These are phyloP conservation scores for Drosophila micromelanica DNA, from an alignment of 1,140 invertebrate species.

Conservation along the genomic window DNA sequence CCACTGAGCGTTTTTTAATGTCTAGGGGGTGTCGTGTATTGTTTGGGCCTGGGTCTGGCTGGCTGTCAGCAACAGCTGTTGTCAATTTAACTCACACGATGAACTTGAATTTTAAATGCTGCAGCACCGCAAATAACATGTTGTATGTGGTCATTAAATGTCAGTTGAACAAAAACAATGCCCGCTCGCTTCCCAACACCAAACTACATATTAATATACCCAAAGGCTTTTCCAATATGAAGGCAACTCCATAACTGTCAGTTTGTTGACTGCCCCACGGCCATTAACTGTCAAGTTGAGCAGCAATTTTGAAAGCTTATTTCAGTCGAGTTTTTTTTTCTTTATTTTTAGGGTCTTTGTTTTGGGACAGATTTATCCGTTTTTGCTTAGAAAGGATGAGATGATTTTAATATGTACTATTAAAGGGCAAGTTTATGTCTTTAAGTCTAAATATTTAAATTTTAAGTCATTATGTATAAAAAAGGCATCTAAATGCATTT, in stretches of 20 bases:
- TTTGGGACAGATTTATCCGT: too few relatives aligned
- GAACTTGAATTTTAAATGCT: constrained; percentile 79
- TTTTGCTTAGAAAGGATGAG: too few relatives aligned
- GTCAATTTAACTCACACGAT: constrained; percentile 39
- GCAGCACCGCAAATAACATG: constrained; percentile 65
- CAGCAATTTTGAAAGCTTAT: constrained; percentile 1
- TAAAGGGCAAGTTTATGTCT: too few relatives aligned
- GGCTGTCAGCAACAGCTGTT: constrained; percentile 71
- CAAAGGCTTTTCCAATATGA: constrained; percentile 31
- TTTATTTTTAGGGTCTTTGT: background rate
- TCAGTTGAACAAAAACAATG: constrained; percentile 67
- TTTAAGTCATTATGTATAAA: too few relatives aligned
- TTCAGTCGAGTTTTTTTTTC: background rate
- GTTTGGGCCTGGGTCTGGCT: constrained; percentile 6
- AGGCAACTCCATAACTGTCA: constrained; percentile 60
- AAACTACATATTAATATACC: constrained; percentile 62
- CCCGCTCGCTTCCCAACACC: background rate
- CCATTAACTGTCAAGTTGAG: constrained; percentile 13
- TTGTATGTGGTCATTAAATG: constrained; percentile 76
- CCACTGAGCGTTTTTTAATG: constrained; percentile 28
- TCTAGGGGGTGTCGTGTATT: background rate
- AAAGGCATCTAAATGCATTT: too few relatives aligned
- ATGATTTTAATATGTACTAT: too few relatives aligned
- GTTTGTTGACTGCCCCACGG: constrained; percentile 29
- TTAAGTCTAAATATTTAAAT: background rate